A percentile compares a stretch with the other conserved stretches of the same genome.
Conservation (phyloP, 2,113 vertebrate species). For the Pygoscelis adeliae region DNA sequence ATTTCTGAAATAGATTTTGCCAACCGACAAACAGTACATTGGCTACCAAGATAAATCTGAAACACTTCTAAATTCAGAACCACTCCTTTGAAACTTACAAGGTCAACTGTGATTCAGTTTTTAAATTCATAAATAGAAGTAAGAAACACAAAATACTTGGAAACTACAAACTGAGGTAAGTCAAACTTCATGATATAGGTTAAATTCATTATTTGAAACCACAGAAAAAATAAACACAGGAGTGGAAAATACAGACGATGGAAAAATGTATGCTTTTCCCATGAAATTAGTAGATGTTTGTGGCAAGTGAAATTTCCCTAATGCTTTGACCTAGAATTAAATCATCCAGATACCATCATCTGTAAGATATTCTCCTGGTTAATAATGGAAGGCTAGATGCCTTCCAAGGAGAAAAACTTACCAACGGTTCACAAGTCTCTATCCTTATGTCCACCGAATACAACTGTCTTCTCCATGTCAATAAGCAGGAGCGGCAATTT, state of each 20-base stretch:
- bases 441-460: neutral
- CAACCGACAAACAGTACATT: neutral
- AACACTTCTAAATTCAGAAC: neutral
- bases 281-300: neutral
- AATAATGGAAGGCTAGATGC: neutral
- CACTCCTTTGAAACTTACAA: neutral
- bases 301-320: neutral
- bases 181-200: neutral
- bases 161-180: neutral
- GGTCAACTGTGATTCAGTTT: neutral
- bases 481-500: neutral
- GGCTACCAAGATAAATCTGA: neutral
- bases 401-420: neutral
- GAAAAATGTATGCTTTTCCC: neutral
- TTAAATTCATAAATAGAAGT: neutral
- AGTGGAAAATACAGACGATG: neutral
- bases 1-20: neutral
- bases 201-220: neutral
- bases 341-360: neutral
- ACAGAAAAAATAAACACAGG: neutral
- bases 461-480: neutral
- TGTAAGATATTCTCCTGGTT: neutral
- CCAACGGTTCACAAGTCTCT: neutral
- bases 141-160: neutral
- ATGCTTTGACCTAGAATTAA: neutral